Evolutionary conservation across 2,888 invertebrate genomes (phyloP).

Genomic region (Drosophila mulleri): DNA sequence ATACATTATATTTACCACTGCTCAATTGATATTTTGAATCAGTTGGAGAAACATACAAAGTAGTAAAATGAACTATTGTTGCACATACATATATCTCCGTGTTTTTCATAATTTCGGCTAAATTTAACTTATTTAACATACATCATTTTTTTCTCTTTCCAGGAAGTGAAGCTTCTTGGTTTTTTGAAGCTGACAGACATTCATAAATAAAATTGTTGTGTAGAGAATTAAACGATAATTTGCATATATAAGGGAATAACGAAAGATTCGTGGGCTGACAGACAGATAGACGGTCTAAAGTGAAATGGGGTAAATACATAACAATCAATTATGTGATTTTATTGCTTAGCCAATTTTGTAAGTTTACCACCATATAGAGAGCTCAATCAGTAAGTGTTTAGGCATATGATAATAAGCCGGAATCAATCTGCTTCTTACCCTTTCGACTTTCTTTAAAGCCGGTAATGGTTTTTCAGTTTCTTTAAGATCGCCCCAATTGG

Average conservation of each 20-base stretch:
- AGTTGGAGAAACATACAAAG: too few species aligned
- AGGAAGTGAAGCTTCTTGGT: not conserved
- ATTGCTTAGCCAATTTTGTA: not conserved
- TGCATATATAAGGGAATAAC: not conserved
- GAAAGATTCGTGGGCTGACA: not conserved
- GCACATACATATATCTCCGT: too few species aligned
- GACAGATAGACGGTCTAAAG: not conserved
- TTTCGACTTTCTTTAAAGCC: conserved; percentile 96
- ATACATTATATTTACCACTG: not conserved
- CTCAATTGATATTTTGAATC: not conserved
- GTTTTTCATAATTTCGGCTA: not conserved
- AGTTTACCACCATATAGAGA: conserved; percentile 8
- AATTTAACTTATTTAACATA: too few species aligned
- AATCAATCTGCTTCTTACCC: conserved; percentile 88
- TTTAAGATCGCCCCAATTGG: conserved; percentile 97
- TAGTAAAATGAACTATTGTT: too few species aligned
- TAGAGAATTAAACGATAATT: not conserved
- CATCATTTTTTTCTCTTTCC: not conserved
- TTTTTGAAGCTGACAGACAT: not conserved
- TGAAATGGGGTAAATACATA: not conserved
- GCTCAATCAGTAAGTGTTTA: conserved; percentile 12
- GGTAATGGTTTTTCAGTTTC: conserved; percentile 95
- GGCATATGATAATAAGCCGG: conserved; percentile 15
- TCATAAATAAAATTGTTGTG: not conserved
- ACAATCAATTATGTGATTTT: not conserved